Evolutionary conservation across 2,888 invertebrate species (phyloP).

Genomic region (Lutraria lutraria): DNA sequence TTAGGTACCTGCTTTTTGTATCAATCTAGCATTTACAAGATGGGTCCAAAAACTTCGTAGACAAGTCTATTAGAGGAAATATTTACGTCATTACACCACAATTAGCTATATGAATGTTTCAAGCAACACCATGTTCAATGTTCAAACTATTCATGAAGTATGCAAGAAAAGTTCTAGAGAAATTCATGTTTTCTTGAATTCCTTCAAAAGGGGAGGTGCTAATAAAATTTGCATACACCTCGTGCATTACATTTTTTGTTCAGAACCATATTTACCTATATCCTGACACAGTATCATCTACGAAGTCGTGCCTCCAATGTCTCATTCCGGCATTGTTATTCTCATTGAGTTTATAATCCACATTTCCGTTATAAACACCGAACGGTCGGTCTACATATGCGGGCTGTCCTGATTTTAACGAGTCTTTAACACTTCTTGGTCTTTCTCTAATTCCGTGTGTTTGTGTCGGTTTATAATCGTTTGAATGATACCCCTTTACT

Average conservation of each 20-base stretch:
- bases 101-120: no score
- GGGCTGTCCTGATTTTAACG: not conserved
- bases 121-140: no score
- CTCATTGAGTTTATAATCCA: conserved; percentile 13
- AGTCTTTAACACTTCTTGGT: not conserved
- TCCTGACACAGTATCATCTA: conserved; percentile 22
- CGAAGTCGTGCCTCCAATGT: conserved; percentile 10
- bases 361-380: not conserved
- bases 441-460: not conserved
- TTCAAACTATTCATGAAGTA: no score
- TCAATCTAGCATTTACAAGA: not conserved
- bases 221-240: no score
- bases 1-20: not conserved
- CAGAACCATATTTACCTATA: not conserved
- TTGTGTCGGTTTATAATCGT: conserved; percentile 4
- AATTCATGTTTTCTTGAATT: no score
- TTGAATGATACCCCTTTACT: not conserved
- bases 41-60: no score
- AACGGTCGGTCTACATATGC: not conserved
- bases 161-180: no score
- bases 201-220: no score
- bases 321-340: conserved; percentile 30
- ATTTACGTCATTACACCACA: no score
- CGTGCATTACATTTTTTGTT: no score
- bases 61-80: no score